Evolutionary conservation across 2,797 vertebrate genomes (phyloP), one percentile per base, ranked within the genome.

Genomic region (Rhabdophis nuchalis): DNA sequence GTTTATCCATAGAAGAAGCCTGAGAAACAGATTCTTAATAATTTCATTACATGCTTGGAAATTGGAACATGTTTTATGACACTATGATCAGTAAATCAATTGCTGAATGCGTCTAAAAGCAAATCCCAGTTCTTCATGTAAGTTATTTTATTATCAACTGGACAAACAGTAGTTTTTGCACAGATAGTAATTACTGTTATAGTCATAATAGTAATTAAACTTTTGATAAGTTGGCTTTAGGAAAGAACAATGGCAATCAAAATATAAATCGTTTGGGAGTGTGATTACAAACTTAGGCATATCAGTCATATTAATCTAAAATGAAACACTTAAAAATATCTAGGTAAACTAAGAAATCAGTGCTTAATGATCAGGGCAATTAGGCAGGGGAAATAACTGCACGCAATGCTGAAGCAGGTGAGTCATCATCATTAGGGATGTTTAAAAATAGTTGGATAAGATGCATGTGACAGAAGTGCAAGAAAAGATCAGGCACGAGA

Each of bases 391-490:
- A 91, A 93, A 90, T 82, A 92, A 91, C 86, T 52, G 36, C 89
- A 87, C 58, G 58, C 93, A 91, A 54, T 46, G 68, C 89, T 77
- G 88, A 12, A 87, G 93, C 91, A 10, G 0, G 93, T 90, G 93
- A 87, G 89, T 91, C 77, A 93, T 94, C 87, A 91, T 94, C 86
- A 89, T 94, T 91, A 95, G 58, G 95, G 94, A 92, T 91, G 90
- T 91, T 93, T 93, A 93, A 95, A 96, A 95, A 93, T 93, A 94
- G 89, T 94, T 64, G 87, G 72, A 92, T 88, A 50, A 94, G 95
- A 93, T 82, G 57, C 46, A 77, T 58, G n/a, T 91, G 2, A 89
- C 14, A 91, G 4, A 61, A 92, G 11, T 89, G 82, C 64, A 23
- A 54, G 95, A 41, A 93, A 95, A 96, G 72, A 16, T 91, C 60